Evolutionary conservation across 35 echinoderm and acorn worm genomes (phyloP).

Genomic region (Amphiura filiformis): DNA sequence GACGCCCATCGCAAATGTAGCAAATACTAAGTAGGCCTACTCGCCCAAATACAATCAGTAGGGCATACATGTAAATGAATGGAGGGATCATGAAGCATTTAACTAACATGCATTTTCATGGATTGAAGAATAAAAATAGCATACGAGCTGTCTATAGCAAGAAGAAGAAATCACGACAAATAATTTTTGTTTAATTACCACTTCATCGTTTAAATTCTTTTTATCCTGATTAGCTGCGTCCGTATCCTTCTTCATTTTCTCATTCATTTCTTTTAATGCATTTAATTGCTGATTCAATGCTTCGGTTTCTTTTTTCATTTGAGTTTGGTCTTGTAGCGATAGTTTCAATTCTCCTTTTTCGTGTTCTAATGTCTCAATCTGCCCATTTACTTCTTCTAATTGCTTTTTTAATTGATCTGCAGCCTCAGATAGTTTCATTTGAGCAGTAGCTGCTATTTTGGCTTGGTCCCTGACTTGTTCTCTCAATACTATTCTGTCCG

Average conservation of each 20-base stretch:
- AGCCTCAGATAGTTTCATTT: background rate
- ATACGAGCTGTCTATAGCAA: background rate
- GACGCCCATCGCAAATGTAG: too few species aligned
- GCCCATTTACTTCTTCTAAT: slow-evolving; percentile 1
- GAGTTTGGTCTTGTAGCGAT: background rate
- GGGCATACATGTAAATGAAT: too few species aligned
- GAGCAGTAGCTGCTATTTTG: background rate
- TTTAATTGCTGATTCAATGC: background rate
- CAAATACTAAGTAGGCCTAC: too few species aligned
- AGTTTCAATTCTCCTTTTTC: background rate
- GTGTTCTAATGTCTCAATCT: background rate
- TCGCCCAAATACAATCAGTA: too few species aligned
- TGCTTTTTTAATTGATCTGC: background rate
- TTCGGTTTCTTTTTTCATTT: background rate
- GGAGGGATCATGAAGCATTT: background rate
- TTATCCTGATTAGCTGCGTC: background rate
- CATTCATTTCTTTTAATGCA: background rate
- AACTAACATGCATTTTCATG: background rate
- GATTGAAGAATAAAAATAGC: background rate
- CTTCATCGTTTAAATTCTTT: background rate
- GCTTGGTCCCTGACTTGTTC: background rate
- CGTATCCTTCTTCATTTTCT: background rate
- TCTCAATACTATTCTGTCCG: slow-evolving; percentile 10
- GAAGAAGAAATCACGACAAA: background rate
- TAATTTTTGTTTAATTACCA: background rate